Base-by-base conservation (phyloP, 2,797 vertebrate genomes). In the Pitangus sulphuratus region DNA sequence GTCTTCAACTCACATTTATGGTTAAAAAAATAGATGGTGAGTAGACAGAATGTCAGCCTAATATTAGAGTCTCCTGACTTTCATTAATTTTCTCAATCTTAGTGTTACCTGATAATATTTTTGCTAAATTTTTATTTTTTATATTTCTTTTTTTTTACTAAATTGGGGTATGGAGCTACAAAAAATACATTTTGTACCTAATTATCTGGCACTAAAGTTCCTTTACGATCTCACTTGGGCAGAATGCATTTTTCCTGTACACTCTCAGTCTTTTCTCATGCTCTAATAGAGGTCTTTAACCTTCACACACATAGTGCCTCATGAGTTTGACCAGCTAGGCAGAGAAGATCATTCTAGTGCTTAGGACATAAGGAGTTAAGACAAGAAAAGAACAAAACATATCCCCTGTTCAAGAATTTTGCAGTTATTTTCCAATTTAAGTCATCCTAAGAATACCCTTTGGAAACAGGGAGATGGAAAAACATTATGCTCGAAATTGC, bases 1-100 rank as follows among this genome's bases (percentile, higher is more conserved):
- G 35, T 84, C 85, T 94, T 94, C 85, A 93, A 92, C 87, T 94
- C 95, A 96, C 94, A 28, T 42, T 94, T 91, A 90, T 35, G 85
- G 48, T 84, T 96, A 94, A 95, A 97, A 96, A 96, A 94, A 97
- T 84, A 87, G 80, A 94, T 65, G 71, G 81, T 90, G 87, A 97
- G 93, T 87, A 93, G 89, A 95, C 54, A 96, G 88, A 96, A 93
- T 94, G 85, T 94, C 85, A 83, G 87, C 92, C 89, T 95, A 84
- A 58, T 58, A 57, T 83, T 76, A 92, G 79, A 95, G 89, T 87
- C 70, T 91, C 88, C 80, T 61, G 77, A 95, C 77, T 93, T 96
- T 31, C n/a, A 22, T 45, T 69, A 66, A 80, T 85, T 91, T 83
- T 80, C 31, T 93, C 66, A 47, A 15, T 68, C 57, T 62, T 44